Percentiles rank a stretch among this genome's conserved stretches.
phyloP scores from a whole-genome alignment of 2,113 vertebrate genomes.

The Anoplopoma fimbria region DNA sequence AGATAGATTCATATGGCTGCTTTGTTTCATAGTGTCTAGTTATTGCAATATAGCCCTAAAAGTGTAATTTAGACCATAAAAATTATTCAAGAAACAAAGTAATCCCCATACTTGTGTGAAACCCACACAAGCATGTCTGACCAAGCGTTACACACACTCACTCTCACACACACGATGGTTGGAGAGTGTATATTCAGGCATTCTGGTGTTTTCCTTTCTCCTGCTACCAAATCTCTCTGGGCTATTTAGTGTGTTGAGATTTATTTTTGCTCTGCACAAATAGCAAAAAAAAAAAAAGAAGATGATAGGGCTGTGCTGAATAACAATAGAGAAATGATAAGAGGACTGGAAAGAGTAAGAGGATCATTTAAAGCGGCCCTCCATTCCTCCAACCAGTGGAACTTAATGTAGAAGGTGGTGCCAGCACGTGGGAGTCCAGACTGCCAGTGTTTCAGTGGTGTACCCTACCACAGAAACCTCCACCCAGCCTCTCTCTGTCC shows the following conservation, averaged over 20 bases:
- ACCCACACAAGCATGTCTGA: constrained; percentile 21
- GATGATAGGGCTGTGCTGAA: constrained; percentile 16
- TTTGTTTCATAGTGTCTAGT: constrained; percentile 30
- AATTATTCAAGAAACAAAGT: constrained; percentile 15
- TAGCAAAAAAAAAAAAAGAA: too few species aligned
- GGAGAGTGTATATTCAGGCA: constrained; percentile 4
- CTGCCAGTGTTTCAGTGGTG: background rate
- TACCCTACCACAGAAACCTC: background rate
- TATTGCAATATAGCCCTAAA: constrained; percentile 27
- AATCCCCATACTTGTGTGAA: constrained; percentile 23
- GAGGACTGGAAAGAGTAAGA: background rate
- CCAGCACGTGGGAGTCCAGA: constrained; percentile 1
- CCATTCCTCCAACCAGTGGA: background rate
- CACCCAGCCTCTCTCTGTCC: background rate
- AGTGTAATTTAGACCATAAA: constrained; percentile 31
- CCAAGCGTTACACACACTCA: constrained; percentile 8
- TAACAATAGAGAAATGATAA: background rate
- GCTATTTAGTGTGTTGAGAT: constrained; percentile 16
- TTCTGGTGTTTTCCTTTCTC: constrained; percentile 1
- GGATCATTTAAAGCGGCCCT: background rate
- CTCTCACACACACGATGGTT: background rate
- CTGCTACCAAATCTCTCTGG: background rate
- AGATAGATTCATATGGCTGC: constrained; percentile 15
- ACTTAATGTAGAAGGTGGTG: constrained; percentile 14
- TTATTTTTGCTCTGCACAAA: background rate